These are phyloP conservation scores for Limnephilus lunatus DNA, from an alignment of 2,888 invertebrate genomes.

Conservation along the genomic window DNA sequence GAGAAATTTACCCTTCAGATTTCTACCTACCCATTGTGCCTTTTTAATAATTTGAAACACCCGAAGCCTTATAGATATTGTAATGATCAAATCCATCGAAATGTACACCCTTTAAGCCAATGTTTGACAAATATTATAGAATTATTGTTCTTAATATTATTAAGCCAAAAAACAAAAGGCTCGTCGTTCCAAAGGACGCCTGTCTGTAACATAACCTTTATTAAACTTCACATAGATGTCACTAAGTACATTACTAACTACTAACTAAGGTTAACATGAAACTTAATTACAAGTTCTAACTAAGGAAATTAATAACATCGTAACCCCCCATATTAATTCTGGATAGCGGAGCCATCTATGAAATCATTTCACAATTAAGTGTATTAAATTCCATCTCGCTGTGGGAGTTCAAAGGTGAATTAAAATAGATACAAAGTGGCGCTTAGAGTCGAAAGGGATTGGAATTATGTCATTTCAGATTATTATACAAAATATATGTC, in stretches of 20 bases:
- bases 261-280: neutral
- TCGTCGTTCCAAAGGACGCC: neutral
- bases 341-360: slow-evolving; percentile 51
- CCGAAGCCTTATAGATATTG: too few species aligned
- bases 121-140: too few species aligned
- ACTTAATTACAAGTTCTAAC: slow-evolving; percentile 49
- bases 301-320: slow-evolving; percentile 54
- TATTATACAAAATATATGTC: neutral
- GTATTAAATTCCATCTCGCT: slow-evolving; percentile 53
- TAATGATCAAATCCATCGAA: too few species aligned
- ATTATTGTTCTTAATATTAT: too few species aligned
- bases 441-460: slow-evolving; percentile 3
- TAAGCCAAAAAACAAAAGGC: too few species aligned
- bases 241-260: neutral
- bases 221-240: neutral
- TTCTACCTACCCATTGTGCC: too few species aligned
- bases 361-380: slow-evolving; percentile 60
- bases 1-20: too few species aligned
- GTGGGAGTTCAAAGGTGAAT: slow-evolving; percentile 27
- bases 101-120: too few species aligned
- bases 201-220: neutral
- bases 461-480: neutral
- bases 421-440: slow-evolving; percentile 7
- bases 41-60: too few species aligned
- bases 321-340: slow-evolving; percentile 27